Conservation (phyloP, 1,140 invertebrate genomes). For the Drosophila leontia region DNA sequence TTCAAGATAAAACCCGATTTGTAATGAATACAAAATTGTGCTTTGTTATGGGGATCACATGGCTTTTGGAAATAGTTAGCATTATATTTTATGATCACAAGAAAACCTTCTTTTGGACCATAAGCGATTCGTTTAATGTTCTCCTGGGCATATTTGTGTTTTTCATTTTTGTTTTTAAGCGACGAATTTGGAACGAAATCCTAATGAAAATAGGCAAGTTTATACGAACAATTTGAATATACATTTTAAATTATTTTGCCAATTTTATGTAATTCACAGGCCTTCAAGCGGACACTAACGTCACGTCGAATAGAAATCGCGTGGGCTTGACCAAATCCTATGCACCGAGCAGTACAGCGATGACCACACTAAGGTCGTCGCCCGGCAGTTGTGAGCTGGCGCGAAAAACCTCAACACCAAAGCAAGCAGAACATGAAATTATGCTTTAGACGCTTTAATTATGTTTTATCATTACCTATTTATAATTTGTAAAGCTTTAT, state of each 20-base stretch:
- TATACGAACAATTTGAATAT: background rate
- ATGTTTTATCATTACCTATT: slow-evolving; percentile 17
- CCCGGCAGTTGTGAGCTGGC: slow-evolving; percentile 14
- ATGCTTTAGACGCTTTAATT: slow-evolving; percentile 25
- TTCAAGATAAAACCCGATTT: slow-evolving; percentile 88
- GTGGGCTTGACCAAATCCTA: slow-evolving; percentile 21
- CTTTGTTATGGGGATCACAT: slow-evolving; percentile 91
- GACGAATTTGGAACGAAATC: slow-evolving; percentile 86
- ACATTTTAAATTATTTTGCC: too few species aligned
- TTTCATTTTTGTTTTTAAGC: slow-evolving; percentile 88
- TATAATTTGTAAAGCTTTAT: slow-evolving; percentile 31
- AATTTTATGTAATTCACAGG: background rate
- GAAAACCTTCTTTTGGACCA: slow-evolving; percentile 86
- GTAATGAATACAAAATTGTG: slow-evolving; percentile 90
- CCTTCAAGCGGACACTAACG: slow-evolving; percentile 15
- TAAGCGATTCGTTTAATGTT: slow-evolving; percentile 87
- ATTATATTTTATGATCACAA: slow-evolving; percentile 85
- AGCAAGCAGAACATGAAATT: slow-evolving; percentile 25
- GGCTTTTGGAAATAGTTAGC: slow-evolving; percentile 89
- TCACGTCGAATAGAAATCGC: slow-evolving; percentile 20
- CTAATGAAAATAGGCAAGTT: slow-evolving; percentile 85
- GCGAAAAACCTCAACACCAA: slow-evolving; percentile 16
- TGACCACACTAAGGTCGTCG: slow-evolving; percentile 19
- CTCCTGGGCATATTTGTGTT: slow-evolving; percentile 89
- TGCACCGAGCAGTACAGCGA: slow-evolving; percentile 29